A percentile compares a stretch with the other conserved stretches of the same genome.
These are phyloP conservation scores for Lepidocyrtoides sp. DNA, from an alignment of 2,888 invertebrate genomes.

Conservation along the genomic window DNA sequence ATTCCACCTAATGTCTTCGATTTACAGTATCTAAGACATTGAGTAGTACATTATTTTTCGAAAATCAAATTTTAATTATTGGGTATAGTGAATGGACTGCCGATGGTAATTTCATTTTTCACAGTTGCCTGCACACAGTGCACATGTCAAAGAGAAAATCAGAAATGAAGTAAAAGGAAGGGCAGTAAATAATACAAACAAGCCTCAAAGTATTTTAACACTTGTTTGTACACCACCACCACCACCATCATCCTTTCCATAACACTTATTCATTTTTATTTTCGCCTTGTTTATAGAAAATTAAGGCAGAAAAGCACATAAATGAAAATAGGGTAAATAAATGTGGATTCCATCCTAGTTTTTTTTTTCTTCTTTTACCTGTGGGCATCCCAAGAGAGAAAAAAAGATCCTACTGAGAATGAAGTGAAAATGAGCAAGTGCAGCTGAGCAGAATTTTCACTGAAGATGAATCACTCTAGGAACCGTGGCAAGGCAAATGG, in stretches of 20 bases:
- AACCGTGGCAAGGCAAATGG: constrained; percentile 66
- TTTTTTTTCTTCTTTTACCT: constrained; percentile 76
- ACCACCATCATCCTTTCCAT: background rate
- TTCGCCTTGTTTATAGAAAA: too few relatives aligned
- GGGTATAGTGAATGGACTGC: too few relatives aligned
- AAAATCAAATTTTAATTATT: too few relatives aligned
- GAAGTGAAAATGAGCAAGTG: constrained; percentile 81
- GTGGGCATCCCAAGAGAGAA: constrained; percentile 76
- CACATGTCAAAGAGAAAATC: background rate
- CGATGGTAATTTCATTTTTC: background rate
- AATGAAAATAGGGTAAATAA: constrained; percentile 62
- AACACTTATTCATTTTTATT: background rate
- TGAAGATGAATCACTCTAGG: constrained; percentile 76
- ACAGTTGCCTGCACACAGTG: background rate
- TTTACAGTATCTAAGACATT: too few relatives aligned
- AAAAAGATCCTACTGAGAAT: constrained; percentile 79
- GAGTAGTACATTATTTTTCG: too few relatives aligned
- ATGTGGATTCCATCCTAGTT: constrained; percentile 63
- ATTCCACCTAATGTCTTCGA: too few relatives aligned
- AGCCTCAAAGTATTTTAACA: background rate
- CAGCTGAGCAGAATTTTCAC: constrained; percentile 78
- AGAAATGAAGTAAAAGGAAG: background rate
- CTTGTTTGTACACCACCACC: background rate
- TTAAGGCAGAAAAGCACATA: too few relatives aligned
- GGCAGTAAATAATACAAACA: background rate